Evolutionary conservation across 30 jellyfish, hydroid and myxozoan genomes (phyloP), one percentile per base, ranked within the genome.

Genomic region (Cassiopea xamachana): DNA sequence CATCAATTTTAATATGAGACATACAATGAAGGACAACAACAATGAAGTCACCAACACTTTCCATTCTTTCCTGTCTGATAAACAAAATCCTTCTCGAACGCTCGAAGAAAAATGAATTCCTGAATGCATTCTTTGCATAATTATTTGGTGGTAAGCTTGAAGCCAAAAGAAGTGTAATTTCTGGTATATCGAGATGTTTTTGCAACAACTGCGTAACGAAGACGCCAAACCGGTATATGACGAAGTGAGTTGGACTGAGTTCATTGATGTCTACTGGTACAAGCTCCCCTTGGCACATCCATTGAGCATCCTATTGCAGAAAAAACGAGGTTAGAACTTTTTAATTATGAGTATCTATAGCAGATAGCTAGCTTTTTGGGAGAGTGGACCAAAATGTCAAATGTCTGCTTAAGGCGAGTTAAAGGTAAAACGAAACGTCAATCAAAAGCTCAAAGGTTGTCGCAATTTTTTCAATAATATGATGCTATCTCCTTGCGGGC

Each of bases 261-360:
- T 96, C 99, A 89, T 96, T 96, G 70, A 96, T 91, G 93, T 96
- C 99, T 13, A 96, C 97, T 69, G 99, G 99, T 43, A 85, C 84
- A 48, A 96, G 73, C 12, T 96, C 99, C 27, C 97, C 99, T 51
- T 89, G 80, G 89, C 98, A 92, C 85, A 89, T 73, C 99, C 99
- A 96, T 80, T 96, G 99, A 18, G 99, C 99, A 72, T 96, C 99
- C 99, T 96, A 69, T 45, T 19, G 44, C 75, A 59, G 1, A 80
- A 72, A 59, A 61, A 68, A 48, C 48, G 1, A 61, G n/a, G n/a
- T n/a, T n/a, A n/a, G n/a, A n/a, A n/a, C n/a, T n/a, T n/a, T n/a
- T n/a, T n/a, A n/a, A n/a, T n/a, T n/a, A n/a, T n/a, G n/a, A n/a
- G n/a, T n/a, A n/a, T n/a, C n/a, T n/a, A n/a, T n/a, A n/a, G n/a